Base-by-base conservation (phyloP, 2,797 vertebrate genomes). In the Parotocinclus haroldoi region DNA sequence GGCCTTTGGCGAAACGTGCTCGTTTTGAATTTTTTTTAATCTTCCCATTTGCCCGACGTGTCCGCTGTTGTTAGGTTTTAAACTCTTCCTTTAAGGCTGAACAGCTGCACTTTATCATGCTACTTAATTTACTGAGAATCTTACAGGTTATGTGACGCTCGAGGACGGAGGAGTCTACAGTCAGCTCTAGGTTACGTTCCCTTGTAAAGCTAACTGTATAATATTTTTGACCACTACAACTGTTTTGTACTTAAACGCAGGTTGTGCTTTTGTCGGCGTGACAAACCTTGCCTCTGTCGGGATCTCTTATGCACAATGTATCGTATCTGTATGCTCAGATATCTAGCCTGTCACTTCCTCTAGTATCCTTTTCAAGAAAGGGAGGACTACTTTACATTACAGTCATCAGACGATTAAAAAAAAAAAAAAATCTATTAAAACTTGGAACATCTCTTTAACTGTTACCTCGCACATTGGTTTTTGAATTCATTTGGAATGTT, bases 171-270 rank as follows among this genome's bases (percentile, higher is more conserved):
- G 71, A 63, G 70, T 76, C 61, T 74, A 61, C 74, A 68, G 82
- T 83, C 83, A 72, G 76, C 81, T 85, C 86, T 77, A 86, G 85
- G 83, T 89, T 87, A 88, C 90, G 86, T 90, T 88, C 77, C 91
- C 89, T 87, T 92, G 90, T 92, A 92, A 89, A 92, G 91, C 89
- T 92, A 91, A 90, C 91, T 91, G 90, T 92, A 87, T 90, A 82
- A 92, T 92, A 92, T 91, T 92, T 92, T 92, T 92, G 90, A 92
- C 89, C 91, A 92, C 90, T 91, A 91, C 89, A 89, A 86, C 88
- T 85, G 88, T 92, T 92, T 92, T 92, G 89, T 92, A 92, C 91
- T 89, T 64, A 60, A 89, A 89, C 86, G 89, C 91, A 91, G 86
- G 89, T 90, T 91, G 91, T 90, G 88, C 88, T 76, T 71, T 79